These are phyloP conservation scores for Sarcophilus harrisii DNA, from an alignment of 2,797 vertebrate species.

Conservation along the genomic window DNA sequence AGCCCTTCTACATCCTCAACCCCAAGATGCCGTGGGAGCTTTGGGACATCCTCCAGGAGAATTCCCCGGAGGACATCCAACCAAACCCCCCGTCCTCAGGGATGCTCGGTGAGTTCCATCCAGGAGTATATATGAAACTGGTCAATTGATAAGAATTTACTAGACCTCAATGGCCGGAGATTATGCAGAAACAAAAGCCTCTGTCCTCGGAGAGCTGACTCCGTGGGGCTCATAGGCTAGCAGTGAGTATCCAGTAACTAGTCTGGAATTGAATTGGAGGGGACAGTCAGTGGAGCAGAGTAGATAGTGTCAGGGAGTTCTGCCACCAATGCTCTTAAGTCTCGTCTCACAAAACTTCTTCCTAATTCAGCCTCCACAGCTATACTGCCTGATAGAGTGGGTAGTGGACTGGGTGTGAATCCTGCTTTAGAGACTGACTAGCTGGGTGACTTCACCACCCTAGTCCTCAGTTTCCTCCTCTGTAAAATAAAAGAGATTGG, in stretches of 20 bases:
- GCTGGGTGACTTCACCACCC: background rate
- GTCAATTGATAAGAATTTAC: background rate
- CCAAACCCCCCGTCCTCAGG: conserved; percentile 89
- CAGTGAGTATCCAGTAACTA: background rate
- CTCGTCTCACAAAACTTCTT: background rate
- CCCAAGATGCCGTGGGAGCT: conserved; percentile 88
- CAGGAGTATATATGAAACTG: background rate
- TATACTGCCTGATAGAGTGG: background rate
- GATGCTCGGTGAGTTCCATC: conserved; percentile 85
- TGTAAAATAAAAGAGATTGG: background rate
- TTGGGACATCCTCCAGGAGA: conserved; percentile 89
- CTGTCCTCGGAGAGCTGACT: background rate
- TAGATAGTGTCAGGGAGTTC: background rate
- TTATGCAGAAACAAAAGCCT: background rate
- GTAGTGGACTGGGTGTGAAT: background rate
- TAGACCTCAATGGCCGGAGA: background rate
- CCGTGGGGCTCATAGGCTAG: background rate
- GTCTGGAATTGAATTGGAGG: background rate
- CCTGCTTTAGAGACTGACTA: background rate
- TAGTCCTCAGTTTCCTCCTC: background rate
- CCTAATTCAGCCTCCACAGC: background rate
- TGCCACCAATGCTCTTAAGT: background rate
- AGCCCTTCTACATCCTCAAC: conserved; percentile 89
- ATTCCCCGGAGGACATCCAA: conserved; percentile 86
- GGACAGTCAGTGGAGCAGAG: background rate